Percentiles rank a stretch among this genome's conserved stretches.
Evolutionary conservation across 1,140 invertebrate genomes (phyloP).

Genomic region (Chrysopa pallens): DNA sequence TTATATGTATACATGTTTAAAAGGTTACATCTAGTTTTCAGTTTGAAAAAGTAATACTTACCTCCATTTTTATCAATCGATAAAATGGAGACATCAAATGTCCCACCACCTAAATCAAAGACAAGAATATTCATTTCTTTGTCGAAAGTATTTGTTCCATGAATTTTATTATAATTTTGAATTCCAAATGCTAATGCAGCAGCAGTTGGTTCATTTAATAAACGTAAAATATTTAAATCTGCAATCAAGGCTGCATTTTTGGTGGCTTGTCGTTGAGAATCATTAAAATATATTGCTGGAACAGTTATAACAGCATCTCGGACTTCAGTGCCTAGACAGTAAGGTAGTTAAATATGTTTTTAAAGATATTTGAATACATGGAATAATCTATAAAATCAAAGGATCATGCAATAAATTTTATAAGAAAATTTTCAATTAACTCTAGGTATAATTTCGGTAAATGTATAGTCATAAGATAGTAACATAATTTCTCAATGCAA

Average conservation of each 20-base stretch:
- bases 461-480: no score
- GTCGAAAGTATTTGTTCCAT: constrained; percentile 18
- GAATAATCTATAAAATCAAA: no score
- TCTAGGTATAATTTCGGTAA: no score
- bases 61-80: constrained; percentile 54
- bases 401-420: no score
- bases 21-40: no score
- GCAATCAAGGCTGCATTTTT: constrained; percentile 27
- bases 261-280: constrained; percentile 19
- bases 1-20: neutral
- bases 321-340: constrained; percentile 61
- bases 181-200: constrained; percentile 29
- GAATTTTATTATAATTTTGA: constrained; percentile 18
- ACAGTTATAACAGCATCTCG: constrained; percentile 83
- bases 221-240: constrained; percentile 30
- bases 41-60: no score
- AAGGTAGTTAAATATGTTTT: no score
- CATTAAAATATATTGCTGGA: constrained; percentile 40
- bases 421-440: no score
- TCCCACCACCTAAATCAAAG: constrained; percentile 94
- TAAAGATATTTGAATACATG: no score
- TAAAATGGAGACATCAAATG: constrained; percentile 91
- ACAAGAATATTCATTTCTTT: constrained; percentile 76
- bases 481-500: no score
- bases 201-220: constrained; percentile 30